phyloP scores from a whole-genome alignment of 2,797 vertebrate species.

The Cyclura pinguis region DNA sequence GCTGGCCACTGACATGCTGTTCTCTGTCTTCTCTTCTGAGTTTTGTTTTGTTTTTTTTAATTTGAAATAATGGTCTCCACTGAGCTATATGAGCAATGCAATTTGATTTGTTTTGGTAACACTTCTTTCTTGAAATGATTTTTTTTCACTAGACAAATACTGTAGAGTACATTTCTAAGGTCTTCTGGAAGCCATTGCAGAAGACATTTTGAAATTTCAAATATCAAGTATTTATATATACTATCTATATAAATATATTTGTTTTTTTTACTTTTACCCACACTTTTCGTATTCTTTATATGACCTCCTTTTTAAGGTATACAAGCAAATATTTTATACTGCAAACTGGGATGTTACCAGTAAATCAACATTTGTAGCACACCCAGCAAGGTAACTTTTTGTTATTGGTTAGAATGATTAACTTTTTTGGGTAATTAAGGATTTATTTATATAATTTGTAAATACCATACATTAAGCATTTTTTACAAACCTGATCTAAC shows the following conservation, averaged over 20 bases:
- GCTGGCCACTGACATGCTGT: constrained; percentile 85
- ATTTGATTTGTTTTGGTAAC: constrained; percentile 59
- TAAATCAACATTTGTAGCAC: constrained; percentile 76
- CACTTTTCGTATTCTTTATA: constrained; percentile 61
- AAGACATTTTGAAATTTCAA: constrained; percentile 62
- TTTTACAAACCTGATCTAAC: constrained; percentile 66
- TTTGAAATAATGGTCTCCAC: constrained; percentile 61
- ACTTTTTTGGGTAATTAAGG: constrained; percentile 67
- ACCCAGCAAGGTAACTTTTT: constrained; percentile 63
- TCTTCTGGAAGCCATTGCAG: constrained; percentile 65
- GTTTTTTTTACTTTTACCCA: constrained; percentile 70
- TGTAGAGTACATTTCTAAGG: constrained; percentile 78
- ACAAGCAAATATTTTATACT: constrained; percentile 81
- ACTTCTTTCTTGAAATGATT: constrained; percentile 78
- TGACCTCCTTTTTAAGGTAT: constrained; percentile 79
- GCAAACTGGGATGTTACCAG: constrained; percentile 69
- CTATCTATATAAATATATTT: constrained; percentile 35
- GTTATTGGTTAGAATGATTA: constrained; percentile 70
- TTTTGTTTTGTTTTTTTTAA: constrained; percentile 1
- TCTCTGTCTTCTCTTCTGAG: constrained; percentile 61
- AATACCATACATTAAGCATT: constrained; percentile 77
- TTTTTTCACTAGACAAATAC: constrained; percentile 80
- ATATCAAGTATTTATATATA: constrained; percentile 83
- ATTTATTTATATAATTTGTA: constrained; percentile 83
- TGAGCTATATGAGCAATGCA: constrained; percentile 71